These are phyloP conservation scores for Muricea muricata DNA, from an alignment of 92 coral and sea anemone genomes.

Conservation along the genomic window DNA sequence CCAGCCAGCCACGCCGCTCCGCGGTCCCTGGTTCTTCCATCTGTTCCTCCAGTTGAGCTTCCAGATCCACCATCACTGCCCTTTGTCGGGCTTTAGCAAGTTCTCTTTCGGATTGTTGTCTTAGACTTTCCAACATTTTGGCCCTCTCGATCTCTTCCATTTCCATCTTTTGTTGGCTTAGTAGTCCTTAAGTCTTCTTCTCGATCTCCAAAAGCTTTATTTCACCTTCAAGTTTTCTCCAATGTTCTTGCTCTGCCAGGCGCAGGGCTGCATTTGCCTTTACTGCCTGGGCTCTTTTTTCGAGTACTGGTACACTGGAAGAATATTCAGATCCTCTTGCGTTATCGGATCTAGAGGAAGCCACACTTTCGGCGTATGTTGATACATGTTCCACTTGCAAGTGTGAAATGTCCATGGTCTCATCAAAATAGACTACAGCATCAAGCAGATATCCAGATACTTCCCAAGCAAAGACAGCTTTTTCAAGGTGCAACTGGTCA, in stretches of 20 bases:
- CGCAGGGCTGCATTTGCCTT: conserved; percentile 31
- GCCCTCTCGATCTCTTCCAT: conserved; percentile 30
- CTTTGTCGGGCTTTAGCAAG: conserved; percentile 53
- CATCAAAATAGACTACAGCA: neutral
- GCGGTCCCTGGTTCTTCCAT: too few relatives aligned
- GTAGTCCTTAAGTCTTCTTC: conserved; percentile 1
- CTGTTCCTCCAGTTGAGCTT: conserved; percentile 33
- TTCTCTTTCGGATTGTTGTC: conserved; percentile 2
- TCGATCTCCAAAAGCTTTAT: conserved; percentile 37
- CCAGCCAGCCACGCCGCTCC: too few relatives aligned
- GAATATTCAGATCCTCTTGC: neutral
- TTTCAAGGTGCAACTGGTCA: conserved; percentile 4
- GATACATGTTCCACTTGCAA: neutral
- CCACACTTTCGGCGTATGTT: conserved; percentile 8
- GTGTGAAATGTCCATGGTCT: neutral
- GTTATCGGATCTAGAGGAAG: neutral
- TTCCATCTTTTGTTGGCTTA: conserved; percentile 18
- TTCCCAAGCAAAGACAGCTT: neutral
- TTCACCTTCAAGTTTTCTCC: conserved; percentile 29
- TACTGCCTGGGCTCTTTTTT: conserved; percentile 20
- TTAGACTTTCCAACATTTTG: conserved; percentile 20
- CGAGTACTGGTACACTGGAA: neutral
- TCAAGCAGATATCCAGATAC: conserved; percentile 13
- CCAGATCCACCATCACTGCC: conserved; percentile 44
- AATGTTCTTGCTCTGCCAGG: conserved; percentile 34